A percentile compares a stretch with the other conserved stretches of the same genome.
These are phyloP conservation scores for Araneus ventricosus DNA, from an alignment of 1,140 invertebrate genomes.

Conservation along the genomic window DNA sequence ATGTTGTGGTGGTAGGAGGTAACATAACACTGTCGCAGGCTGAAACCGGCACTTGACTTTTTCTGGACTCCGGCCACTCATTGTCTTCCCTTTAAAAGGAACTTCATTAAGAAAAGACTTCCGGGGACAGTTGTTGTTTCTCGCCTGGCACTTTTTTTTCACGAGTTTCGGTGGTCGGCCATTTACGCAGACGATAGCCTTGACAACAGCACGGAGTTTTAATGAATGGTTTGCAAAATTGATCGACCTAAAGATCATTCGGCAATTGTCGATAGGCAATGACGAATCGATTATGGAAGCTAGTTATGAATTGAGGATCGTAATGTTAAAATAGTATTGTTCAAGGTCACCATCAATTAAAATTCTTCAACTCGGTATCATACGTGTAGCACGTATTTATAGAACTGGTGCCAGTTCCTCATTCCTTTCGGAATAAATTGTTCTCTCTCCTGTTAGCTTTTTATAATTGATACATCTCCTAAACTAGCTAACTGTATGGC, in stretches of 20 bases:
- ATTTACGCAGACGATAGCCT: background rate
- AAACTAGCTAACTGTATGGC: too few relatives aligned
- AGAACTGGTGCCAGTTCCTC: background rate
- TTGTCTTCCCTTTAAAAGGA: conserved; percentile 53
- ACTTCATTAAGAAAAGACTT: conserved; percentile 32
- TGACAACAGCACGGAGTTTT: conserved; percentile 10
- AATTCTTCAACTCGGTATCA: background rate
- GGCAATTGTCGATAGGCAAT: background rate
- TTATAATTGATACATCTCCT: too few relatives aligned
- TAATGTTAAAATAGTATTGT: background rate
- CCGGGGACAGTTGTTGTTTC: background rate
- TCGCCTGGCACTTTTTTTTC: background rate
- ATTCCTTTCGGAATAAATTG: background rate
- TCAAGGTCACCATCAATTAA: background rate
- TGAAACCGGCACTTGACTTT: background rate
- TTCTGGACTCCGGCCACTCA: conserved; percentile 33
- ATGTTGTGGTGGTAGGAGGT: conserved; percentile 23
- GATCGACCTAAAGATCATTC: background rate
- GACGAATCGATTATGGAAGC: background rate
- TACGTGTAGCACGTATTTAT: background rate
- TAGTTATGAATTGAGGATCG: background rate
- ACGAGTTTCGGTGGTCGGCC: background rate
- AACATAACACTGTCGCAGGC: background rate
- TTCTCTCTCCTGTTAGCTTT: background rate
- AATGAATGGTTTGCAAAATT: background rate